Conservation (phyloP, 2,113 vertebrate species). For the Aepyceros melampus region DNA sequence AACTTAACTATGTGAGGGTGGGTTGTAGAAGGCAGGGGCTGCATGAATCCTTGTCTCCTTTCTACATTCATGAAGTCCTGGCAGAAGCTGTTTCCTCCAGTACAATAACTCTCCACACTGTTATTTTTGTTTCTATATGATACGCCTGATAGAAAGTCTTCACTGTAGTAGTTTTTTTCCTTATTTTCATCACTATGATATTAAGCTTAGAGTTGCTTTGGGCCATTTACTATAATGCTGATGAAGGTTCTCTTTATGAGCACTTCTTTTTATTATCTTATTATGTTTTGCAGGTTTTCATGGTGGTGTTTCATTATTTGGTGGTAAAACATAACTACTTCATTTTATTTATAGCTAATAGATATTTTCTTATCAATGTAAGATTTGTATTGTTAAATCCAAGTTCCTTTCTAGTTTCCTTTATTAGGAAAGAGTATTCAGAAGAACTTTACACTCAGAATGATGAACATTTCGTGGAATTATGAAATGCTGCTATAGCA, state of each 20-base stretch:
- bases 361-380: slow-evolving; percentile 59
- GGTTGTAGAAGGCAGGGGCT: neutral
- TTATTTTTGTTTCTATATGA: neutral
- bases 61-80: neutral
- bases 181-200: slow-evolving; percentile 47
- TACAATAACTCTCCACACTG: neutral
- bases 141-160: neutral
- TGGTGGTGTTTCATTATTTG: slow-evolving; percentile 57
- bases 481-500: slow-evolving; percentile 39
- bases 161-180: slow-evolving; percentile 1
- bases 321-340: slow-evolving; percentile 32
- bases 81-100: neutral
- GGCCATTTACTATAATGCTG: slow-evolving; percentile 76
- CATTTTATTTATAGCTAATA: slow-evolving; percentile 48
- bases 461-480: slow-evolving; percentile 64
- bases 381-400: slow-evolving; percentile 49
- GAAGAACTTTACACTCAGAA: slow-evolving; percentile 34
- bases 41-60: neutral
- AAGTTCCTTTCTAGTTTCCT: slow-evolving; percentile 46
- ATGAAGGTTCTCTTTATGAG: slow-evolving; percentile 60
- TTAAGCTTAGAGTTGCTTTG: slow-evolving; percentile 66
- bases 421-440: slow-evolving; percentile 26
- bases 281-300: slow-evolving; percentile 34
- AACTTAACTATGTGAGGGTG: neutral
- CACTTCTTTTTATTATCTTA: slow-evolving; percentile 40